phyloP scores from a whole-genome alignment of 2,888 invertebrate species.

The Thyatira batis region DNA sequence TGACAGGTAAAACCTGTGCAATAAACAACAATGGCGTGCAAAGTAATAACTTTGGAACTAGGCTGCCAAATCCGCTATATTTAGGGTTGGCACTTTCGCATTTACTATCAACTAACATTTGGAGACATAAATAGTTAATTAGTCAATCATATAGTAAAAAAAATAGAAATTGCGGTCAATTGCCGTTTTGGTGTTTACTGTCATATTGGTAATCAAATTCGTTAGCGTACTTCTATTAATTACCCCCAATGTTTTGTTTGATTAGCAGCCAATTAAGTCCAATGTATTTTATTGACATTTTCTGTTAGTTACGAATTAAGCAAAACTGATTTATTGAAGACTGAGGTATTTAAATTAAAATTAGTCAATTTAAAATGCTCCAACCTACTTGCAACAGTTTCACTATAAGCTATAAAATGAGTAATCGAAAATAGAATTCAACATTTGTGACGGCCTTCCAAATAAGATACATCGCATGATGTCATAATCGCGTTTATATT shows the following conservation, averaged over 20 bases:
- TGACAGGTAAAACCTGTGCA: slow-evolving; percentile 7
- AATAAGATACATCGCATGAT: neutral
- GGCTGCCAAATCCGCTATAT: slow-evolving; percentile 31
- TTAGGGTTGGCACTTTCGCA: neutral
- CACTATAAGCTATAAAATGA: neutral
- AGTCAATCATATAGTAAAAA: too few relatives aligned
- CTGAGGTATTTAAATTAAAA: neutral
- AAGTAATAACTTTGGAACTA: slow-evolving; percentile 22
- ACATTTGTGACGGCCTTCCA: neutral
- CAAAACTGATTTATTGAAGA: too few relatives aligned
- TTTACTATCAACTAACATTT: neutral
- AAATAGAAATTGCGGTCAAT: too few relatives aligned
- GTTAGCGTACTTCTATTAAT: too few relatives aligned
- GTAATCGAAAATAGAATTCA: neutral
- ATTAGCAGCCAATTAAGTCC: too few relatives aligned
- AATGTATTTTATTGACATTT: too few relatives aligned
- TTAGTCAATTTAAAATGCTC: neutral
- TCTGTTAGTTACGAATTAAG: too few relatives aligned
- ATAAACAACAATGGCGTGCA: slow-evolving; percentile 21
- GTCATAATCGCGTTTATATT: neutral
- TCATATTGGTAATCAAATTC: too few relatives aligned
- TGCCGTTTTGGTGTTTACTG: too few relatives aligned
- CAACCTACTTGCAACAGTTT: neutral
- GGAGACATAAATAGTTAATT: neutral
- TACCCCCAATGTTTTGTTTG: too few relatives aligned